phyloP scores from a whole-genome alignment of 1,140 invertebrate species.

The Lysiphlebus fabarum region DNA sequence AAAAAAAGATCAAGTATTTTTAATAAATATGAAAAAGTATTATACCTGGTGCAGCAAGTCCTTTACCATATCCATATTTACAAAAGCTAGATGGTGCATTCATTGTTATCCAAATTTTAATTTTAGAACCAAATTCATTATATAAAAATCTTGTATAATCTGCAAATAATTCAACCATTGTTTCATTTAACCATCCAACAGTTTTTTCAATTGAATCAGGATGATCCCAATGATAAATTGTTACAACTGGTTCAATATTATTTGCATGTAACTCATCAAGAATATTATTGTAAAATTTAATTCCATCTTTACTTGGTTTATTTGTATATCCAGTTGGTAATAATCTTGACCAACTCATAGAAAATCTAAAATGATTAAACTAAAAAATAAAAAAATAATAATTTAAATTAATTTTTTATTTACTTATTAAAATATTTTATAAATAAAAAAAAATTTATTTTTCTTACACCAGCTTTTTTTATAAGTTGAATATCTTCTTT shows the following conservation, averaged over 20 bases:
- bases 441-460: neutral
- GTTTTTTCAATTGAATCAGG: conserved; percentile 64
- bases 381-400: conserved; percentile 17
- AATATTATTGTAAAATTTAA: conserved; percentile 55
- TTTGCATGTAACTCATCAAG: conserved; percentile 51
- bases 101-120: conserved; percentile 19
- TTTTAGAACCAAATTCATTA: conserved; percentile 32
- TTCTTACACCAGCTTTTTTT: conserved; percentile 53
- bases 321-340: conserved; percentile 57
- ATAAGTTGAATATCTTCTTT: conserved; percentile 57
- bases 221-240: conserved; percentile 71
- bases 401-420: neutral
- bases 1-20: too few relatives aligned
- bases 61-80: conserved; percentile 60
- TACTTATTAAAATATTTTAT: neutral
- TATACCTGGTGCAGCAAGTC: neutral
- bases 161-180: conserved; percentile 35
- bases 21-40: conserved; percentile 51
- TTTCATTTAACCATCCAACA: conserved; percentile 64
- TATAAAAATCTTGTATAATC: conserved; percentile 37
- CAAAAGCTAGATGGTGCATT: conserved; percentile 58
- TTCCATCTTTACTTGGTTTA: conserved; percentile 36
- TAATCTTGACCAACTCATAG: conserved; percentile 62
- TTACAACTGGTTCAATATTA: conserved; percentile 59
- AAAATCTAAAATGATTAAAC: conserved; percentile 58